Evolutionary conservation across 2,888 invertebrate genomes (phyloP).

Genomic region (Drosophila antonietae): DNA sequence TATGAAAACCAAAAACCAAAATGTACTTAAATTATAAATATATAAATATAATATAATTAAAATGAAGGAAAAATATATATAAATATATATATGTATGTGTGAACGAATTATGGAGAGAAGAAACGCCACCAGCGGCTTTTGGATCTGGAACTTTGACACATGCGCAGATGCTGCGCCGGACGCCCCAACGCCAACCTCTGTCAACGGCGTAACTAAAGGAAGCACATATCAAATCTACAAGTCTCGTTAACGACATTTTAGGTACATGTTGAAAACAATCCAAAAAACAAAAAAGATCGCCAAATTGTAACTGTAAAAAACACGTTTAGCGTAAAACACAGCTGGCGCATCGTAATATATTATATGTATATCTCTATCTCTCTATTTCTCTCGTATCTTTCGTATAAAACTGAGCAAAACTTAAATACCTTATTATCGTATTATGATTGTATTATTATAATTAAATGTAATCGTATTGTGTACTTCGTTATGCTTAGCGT

Average conservation of each 20-base stretch:
- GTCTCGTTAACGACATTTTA: conserved; percentile 51
- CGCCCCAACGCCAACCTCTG: neutral
- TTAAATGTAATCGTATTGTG: conserved; percentile 70
- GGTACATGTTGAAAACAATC: conserved; percentile 56
- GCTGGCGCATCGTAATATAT: conserved; percentile 68
- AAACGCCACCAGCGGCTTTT: conserved; percentile 22
- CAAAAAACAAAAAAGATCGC: conserved; percentile 32
- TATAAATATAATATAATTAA: conserved; percentile 56
- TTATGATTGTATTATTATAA: conserved; percentile 57
- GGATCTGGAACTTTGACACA: conserved; percentile 44
- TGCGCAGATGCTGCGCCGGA: conserved; percentile 48
- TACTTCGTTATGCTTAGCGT: conserved; percentile 68
- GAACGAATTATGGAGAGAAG: conserved; percentile 32
- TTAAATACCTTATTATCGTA: conserved; percentile 45
- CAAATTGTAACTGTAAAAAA: conserved; percentile 57
- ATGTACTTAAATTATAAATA: conserved; percentile 52
- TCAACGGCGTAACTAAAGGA: conserved; percentile 22
- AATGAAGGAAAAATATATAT: conserved; percentile 24
- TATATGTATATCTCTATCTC: conserved; percentile 17
- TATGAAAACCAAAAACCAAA: conserved; percentile 17
- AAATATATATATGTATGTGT: conserved; percentile 27
- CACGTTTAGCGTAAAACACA: conserved; percentile 66
- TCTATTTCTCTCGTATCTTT: conserved; percentile 54
- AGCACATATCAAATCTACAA: conserved; percentile 32
- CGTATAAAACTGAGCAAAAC: conserved; percentile 68